A percentile compares a stretch with the other conserved stretches of the same genome.
These are phyloP conservation scores for Acanthopleura granulata DNA, from an alignment of 2,888 invertebrate genomes.

Conservation along the genomic window DNA sequence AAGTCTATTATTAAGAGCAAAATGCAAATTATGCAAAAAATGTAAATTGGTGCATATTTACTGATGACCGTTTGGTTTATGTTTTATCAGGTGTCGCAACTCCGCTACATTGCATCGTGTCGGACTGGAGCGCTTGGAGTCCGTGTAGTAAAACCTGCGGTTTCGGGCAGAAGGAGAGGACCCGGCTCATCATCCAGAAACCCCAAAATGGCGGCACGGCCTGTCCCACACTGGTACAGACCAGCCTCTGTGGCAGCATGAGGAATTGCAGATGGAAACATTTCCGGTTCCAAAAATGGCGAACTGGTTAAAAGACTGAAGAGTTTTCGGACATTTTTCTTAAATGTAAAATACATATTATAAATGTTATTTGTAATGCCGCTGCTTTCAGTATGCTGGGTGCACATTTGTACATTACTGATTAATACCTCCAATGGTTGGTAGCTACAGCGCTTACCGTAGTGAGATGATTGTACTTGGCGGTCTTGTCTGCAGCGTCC, in stretches of 20 bases:
- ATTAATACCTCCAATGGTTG: too few species aligned
- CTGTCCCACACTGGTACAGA: slow-evolving; percentile 72
- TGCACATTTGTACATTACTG: too few species aligned
- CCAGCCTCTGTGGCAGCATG: slow-evolving; percentile 56
- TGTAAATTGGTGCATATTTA: too few species aligned
- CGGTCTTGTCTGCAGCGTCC: too few species aligned
- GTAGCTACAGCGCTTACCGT: too few species aligned
- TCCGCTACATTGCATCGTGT: slow-evolving; percentile 52
- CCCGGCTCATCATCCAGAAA: slow-evolving; percentile 77
- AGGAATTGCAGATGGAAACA: slow-evolving; percentile 50
- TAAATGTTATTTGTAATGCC: too few species aligned
- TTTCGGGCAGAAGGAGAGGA: slow-evolving; percentile 88
- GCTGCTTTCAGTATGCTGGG: too few species aligned
- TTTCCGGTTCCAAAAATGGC: slow-evolving; percentile 33
- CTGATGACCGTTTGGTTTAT: too few species aligned
- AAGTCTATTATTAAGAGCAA: too few species aligned
- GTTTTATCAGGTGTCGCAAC: slow-evolving; percentile 73
- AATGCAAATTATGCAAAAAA: too few species aligned
- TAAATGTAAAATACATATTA: too few species aligned
- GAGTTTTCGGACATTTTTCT: neutral
- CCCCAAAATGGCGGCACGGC: slow-evolving; percentile 84
- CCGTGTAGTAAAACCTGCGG: slow-evolving; percentile 88
- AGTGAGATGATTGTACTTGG: too few species aligned
- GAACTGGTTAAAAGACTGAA: slow-evolving; percentile 7
- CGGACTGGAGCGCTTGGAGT: slow-evolving; percentile 61